Evolutionary conservation across 2,113 vertebrate genomes (phyloP), one percentile per base, ranked within the genome.

Genomic region (Callionymus lyra): DNA sequence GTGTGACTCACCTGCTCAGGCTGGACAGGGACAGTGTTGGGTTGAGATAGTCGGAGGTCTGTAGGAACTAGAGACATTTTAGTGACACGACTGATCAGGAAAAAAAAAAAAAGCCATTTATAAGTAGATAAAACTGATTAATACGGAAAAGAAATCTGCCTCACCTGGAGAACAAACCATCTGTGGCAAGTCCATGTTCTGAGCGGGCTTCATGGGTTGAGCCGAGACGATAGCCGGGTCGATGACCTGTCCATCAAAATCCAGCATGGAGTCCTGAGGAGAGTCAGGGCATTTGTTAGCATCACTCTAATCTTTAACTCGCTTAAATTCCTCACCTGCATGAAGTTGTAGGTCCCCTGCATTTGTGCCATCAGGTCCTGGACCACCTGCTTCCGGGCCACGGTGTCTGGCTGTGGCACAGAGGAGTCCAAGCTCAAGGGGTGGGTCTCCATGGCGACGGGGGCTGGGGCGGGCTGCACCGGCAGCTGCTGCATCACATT

Each of bases 291-390:
- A 1, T 10, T 2, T 6, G 36, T 63, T 15, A 63, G 52, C 9
- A 38, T 10, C 14, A 9, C 9, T 12, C 36, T 38, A 15, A 16
- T 15, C 16, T 38, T 38, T 9, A 6, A 39, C 13, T 4, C 13
- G 18, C 9, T 12, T n/a, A 3, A 6, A 27, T 2, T 27, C 18
- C 40, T 16, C 50, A 97, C 94, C 89, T 98, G 94, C 89, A 98
- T 98, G 80, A 98, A 98, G 76, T 98, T 97, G 72, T 97, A 98
- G 0, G 93, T 91, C 31, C 94, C 94, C 74, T 98, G 93, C 93
- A 98, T 94, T 71, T 97, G 94, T 3, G 92, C 94, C 93, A 98
- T 98, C 31, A 98, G 87, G 74, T 98, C 93, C 74, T 98, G 94
- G 60, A 98, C 93, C 64, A 89, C 89, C 74, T 93, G 93, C 55